Percentiles rank a stretch among this genome's conserved stretches.
Conservation (phyloP, 1,140 invertebrate species). For the Drosophila willistoni region DNA sequence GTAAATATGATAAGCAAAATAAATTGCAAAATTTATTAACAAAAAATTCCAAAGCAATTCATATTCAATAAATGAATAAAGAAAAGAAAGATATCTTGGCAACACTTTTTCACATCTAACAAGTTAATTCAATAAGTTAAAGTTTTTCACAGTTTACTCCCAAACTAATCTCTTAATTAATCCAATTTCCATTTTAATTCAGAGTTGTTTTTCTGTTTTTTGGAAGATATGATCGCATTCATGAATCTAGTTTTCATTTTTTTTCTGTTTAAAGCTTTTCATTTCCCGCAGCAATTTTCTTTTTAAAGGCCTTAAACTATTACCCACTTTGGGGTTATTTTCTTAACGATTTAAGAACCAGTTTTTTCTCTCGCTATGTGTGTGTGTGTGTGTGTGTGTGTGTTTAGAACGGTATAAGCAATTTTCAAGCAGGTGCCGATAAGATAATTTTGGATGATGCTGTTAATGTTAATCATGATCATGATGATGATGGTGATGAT, state of each 20-base stretch:
- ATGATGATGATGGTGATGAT: not conserved
- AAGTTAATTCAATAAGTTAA: no score
- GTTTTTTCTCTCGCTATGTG: not conserved
- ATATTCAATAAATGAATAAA: no score
- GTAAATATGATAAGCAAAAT: not conserved
- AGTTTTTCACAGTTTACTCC: not conserved
- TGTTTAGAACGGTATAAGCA: not conserved
- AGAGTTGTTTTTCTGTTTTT: not conserved
- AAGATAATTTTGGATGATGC: constrained; percentile 15
- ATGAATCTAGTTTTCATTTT: constrained; percentile 3
- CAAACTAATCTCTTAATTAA: not conserved
- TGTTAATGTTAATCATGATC: not conserved
- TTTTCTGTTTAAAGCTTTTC: not conserved
- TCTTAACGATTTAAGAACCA: constrained; percentile 11
- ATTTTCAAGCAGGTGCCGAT: constrained; percentile 12
- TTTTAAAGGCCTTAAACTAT: constrained; percentile 12
- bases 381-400: not conserved
- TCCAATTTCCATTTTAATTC: not conserved
- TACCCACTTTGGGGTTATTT: constrained; percentile 11
- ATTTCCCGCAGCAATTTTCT: constrained; percentile 9
- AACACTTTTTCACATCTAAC: not conserved
- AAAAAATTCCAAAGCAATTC: no score
- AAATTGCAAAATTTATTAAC: not conserved
- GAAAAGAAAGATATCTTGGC: not conserved
- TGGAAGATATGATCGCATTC: not conserved